These are phyloP conservation scores for Apis cerana DNA, from an alignment of 1,140 invertebrate species.

Conservation along the genomic window DNA sequence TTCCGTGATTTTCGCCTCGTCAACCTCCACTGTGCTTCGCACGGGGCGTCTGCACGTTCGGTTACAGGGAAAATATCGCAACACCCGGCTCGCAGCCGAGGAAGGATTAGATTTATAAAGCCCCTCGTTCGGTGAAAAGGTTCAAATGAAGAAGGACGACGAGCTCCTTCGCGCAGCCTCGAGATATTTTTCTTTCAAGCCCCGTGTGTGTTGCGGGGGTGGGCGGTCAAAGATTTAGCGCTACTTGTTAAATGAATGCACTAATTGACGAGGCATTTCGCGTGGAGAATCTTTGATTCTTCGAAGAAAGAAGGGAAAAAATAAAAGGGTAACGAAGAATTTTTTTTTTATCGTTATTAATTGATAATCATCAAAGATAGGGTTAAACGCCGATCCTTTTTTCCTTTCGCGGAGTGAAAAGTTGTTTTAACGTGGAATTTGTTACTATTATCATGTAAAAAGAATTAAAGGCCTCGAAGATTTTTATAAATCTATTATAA, in stretches of 20 bases:
- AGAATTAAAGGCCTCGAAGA: too few species aligned
- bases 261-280: constrained; percentile 4
- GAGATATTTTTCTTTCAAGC: neutral
- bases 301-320: too few species aligned
- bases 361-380: too few species aligned
- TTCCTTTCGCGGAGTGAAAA: too few species aligned
- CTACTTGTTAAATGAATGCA: constrained; percentile 13
- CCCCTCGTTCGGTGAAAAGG: constrained; percentile 46
- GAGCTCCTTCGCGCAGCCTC: neutral
- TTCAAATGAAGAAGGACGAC: constrained; percentile 39
- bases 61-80: constrained; percentile 42
- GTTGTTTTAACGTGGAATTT: too few species aligned
- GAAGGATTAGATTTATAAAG: constrained; percentile 40
- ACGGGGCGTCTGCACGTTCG: constrained; percentile 16
- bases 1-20: constrained; percentile 36
- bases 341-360: too few species aligned
- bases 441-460: too few species aligned
- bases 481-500: too few species aligned
- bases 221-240: neutral
- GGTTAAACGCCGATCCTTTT: too few species aligned
- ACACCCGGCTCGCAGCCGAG: neutral
- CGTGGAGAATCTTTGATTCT: neutral
- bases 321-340: neutral
- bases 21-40: neutral
- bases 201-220: too few species aligned